Conservation (phyloP, 1,140 invertebrate genomes). For the Cyrtorhinus lividipennis region DNA sequence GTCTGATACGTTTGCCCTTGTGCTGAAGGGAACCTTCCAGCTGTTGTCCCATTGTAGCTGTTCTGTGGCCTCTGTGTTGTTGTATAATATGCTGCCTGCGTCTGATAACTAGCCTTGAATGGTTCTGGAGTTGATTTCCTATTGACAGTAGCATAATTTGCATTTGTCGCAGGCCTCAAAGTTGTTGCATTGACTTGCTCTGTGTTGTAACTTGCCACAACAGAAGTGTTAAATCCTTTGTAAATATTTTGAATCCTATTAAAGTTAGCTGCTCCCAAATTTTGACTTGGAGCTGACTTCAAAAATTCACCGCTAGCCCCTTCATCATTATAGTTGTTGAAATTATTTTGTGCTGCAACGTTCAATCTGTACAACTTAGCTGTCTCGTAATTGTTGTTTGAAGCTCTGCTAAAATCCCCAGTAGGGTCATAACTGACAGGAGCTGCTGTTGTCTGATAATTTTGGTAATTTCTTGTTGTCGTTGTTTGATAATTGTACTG, state of each 20-base stretch:
- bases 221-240: conserved; percentile 24
- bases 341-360: conserved; percentile 2
- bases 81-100: background rate
- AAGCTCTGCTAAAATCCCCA: background rate
- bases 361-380: conserved; percentile 22
- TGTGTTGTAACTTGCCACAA: conserved; percentile 23
- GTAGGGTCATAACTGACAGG: background rate
- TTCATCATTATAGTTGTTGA: conserved; percentile 17
- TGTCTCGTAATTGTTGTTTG: conserved; percentile 21
- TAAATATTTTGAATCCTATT: conserved; percentile 24
- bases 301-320: conserved; percentile 23
- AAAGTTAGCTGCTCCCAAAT: conserved; percentile 25
- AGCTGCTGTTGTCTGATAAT: background rate
- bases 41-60: background rate
- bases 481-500: background rate
- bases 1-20: background rate
- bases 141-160: background rate
- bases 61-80: background rate
- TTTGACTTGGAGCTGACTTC: conserved; percentile 26
- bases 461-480: conserved; percentile 5
- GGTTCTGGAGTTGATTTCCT: background rate
- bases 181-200: conserved; percentile 2
- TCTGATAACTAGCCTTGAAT: conserved; percentile 2
- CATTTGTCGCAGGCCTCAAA: background rate
- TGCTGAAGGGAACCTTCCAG: background rate